phyloP scores from a whole-genome alignment of 2,113 vertebrate species.

The Tetrax tetrax region DNA sequence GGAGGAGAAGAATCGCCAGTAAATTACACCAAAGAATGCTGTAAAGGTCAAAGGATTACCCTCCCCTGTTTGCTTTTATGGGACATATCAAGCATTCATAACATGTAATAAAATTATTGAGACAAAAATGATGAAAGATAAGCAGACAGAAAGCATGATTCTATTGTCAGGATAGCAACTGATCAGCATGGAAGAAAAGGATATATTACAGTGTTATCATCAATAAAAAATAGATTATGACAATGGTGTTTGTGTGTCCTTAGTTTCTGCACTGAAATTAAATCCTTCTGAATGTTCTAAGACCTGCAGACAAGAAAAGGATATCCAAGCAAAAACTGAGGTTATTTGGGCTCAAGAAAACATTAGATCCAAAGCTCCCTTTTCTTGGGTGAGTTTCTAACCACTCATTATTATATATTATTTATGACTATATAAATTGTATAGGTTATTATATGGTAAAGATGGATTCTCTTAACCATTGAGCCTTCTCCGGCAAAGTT shows the following conservation, averaged over 20 bases:
- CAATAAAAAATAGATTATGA: constrained; percentile 35
- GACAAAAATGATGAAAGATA: constrained; percentile 47
- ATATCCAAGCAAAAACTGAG: background rate
- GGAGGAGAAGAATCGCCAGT: constrained; percentile 26
- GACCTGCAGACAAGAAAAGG: background rate
- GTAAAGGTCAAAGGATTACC: constrained; percentile 68
- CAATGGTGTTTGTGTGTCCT: background rate
- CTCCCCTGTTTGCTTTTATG: constrained; percentile 48
- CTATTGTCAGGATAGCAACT: background rate
- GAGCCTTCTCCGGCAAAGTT: background rate
- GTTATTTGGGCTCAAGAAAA: background rate
- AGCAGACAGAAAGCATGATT: constrained; percentile 27
- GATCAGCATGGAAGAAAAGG: background rate
- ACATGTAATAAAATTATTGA: constrained; percentile 46
- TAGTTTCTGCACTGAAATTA: background rate
- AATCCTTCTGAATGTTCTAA: background rate
- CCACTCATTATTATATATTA: background rate
- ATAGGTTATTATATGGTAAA: background rate
- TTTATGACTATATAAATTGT: background rate
- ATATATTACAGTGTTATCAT: constrained; percentile 11
- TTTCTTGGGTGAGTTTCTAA: background rate
- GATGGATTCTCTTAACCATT: background rate
- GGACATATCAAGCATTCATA: constrained; percentile 40
- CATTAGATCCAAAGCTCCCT: background rate
- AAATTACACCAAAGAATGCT: constrained; percentile 63